These are phyloP conservation scores for Potorous gilbertii DNA, from an alignment of 2,797 vertebrate species.

Conservation along the genomic window DNA sequence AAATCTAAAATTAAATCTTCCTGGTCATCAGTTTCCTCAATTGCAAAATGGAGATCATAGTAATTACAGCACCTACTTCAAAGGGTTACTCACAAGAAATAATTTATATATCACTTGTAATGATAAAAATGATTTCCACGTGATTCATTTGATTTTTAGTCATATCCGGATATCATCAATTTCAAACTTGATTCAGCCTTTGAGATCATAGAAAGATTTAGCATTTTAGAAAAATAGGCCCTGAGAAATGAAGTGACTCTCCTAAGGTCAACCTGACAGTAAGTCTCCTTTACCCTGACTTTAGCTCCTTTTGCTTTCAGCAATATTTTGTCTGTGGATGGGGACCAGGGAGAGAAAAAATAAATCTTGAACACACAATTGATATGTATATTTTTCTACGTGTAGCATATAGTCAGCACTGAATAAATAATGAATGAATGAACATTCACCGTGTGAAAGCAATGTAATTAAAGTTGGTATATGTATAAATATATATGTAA, in stretches of 20 bases:
- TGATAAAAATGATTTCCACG: not conserved
- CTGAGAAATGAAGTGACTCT: not conserved
- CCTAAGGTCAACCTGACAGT: not conserved
- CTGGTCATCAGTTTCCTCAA: not conserved
- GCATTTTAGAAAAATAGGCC: not conserved
- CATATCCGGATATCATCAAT: not conserved
- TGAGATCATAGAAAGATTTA: not conserved
- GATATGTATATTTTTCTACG: not conserved
- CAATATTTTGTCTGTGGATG: not conserved
- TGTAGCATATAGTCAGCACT: not conserved
- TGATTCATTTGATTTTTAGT: not conserved
- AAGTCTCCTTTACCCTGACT: not conserved
- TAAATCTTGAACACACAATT: not conserved
- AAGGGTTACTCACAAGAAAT: not conserved
- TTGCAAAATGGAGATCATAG: not conserved
- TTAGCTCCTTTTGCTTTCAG: not conserved
- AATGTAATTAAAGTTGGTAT: not conserved
- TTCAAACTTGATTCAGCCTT: not conserved
- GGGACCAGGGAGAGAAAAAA: not conserved
- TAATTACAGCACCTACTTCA: not conserved
- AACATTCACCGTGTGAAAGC: not conserved
- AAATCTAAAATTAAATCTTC: not conserved
- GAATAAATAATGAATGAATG: not conserved
- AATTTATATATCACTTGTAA: not conserved
- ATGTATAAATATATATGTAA: not conserved